Conservation (phyloP, 2,113 vertebrate genomes). For the Lagopus leucura region DNA sequence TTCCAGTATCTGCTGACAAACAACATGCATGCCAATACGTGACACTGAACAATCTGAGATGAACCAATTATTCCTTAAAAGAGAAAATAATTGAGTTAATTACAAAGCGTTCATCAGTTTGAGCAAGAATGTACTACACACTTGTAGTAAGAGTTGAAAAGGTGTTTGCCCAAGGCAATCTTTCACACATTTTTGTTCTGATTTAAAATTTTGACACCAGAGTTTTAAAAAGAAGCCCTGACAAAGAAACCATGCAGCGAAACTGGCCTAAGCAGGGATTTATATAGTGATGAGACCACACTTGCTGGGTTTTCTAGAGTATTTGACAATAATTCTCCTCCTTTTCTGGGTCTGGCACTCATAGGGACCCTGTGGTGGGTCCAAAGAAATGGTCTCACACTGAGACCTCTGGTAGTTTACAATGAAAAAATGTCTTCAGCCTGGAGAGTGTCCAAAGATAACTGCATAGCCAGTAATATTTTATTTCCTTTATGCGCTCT, state of each 20-base stretch:
- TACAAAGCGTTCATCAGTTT: not conserved
- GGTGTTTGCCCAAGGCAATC: not conserved
- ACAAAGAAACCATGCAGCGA: slow-evolving; percentile 33
- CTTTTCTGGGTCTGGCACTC: slow-evolving; percentile 50
- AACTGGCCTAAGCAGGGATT: slow-evolving; percentile 35
- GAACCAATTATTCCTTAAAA: not conserved
- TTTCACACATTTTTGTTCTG: not conserved
- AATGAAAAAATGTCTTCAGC: slow-evolving; percentile 65
- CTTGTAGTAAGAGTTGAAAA: not conserved
- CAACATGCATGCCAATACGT: not conserved
- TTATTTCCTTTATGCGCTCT: slow-evolving; percentile 52
- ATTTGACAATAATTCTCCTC: slow-evolving; percentile 54
- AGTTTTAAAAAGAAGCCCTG: not conserved
- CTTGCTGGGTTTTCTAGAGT: slow-evolving; percentile 54
- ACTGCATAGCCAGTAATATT: slow-evolving; percentile 60
- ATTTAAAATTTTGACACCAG: slow-evolving; percentile 17
- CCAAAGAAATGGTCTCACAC: slow-evolving; percentile 51
- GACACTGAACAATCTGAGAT: not conserved
- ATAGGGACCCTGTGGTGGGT: slow-evolving; percentile 52
- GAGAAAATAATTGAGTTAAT: not conserved
- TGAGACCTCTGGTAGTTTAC: slow-evolving; percentile 52
- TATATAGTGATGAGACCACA: slow-evolving; percentile 74
- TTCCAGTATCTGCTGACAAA: not conserved
- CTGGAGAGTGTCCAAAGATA: slow-evolving; percentile 62
- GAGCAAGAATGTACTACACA: not conserved